Conservation (phyloP, 2,888 invertebrate genomes). For the Brassicogethes aeneus region DNA sequence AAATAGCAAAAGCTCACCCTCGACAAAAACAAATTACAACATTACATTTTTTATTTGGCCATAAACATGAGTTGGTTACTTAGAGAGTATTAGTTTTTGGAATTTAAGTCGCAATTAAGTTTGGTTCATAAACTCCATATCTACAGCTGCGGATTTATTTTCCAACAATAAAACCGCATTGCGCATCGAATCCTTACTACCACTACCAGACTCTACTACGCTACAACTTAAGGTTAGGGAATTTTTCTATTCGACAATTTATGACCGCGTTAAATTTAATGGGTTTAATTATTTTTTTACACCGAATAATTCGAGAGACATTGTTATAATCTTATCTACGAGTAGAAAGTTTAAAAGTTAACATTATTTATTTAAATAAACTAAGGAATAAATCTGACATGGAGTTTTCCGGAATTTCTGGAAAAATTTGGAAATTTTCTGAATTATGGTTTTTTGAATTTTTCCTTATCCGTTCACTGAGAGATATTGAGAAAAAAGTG, state of each 20-base stretch:
- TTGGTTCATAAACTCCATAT: constrained; percentile 6
- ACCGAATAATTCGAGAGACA: too few relatives aligned
- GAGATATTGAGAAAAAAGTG: too few relatives aligned
- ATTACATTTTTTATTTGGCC: constrained; percentile 4
- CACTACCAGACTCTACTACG: too few relatives aligned
- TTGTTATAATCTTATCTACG: too few relatives aligned
- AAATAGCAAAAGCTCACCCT: too few relatives aligned
- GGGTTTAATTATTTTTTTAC: background rate
- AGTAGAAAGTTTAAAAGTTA: too few relatives aligned
- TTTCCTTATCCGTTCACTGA: too few relatives aligned
- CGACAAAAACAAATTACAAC: background rate
- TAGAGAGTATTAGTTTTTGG: constrained; percentile 6
- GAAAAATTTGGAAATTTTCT: too few relatives aligned
- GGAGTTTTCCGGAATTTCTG: too few relatives aligned
- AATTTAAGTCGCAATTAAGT: constrained; percentile 8
- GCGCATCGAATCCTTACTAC: background rate
- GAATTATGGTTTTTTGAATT: too few relatives aligned
- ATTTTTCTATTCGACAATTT: background rate
- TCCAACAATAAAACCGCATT: background rate
- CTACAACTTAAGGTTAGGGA: background rate
- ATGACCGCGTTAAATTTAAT: background rate
- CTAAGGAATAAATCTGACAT: too few relatives aligned
- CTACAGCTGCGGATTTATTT: constrained; percentile 2
- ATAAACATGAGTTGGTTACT: constrained; percentile 7
- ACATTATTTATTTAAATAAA: too few relatives aligned